Conservation (phyloP, 2,113 vertebrate genomes). For the Tychaedon coryphoeus region DNA sequence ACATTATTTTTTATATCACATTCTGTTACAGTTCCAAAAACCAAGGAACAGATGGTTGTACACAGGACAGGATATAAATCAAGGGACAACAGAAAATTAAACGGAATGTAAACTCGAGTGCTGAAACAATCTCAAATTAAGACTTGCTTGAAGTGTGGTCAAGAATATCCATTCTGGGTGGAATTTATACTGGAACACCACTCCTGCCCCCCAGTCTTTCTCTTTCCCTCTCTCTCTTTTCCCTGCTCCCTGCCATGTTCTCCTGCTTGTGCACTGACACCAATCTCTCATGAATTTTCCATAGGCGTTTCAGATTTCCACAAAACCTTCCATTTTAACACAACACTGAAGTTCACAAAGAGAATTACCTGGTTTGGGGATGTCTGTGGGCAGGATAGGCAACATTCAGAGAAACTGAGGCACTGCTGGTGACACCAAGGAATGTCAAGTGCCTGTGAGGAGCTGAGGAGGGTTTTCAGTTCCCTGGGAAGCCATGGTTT, state of each 20-base stretch:
- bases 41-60: neutral
- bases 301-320: neutral
- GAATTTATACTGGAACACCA: neutral
- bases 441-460: neutral
- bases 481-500: neutral
- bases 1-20: neutral
- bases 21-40: neutral
- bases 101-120: neutral
- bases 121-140: neutral
- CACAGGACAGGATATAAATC: neutral
- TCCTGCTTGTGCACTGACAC: neutral
- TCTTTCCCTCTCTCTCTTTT: neutral
- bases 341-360: neutral
- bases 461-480: neutral
- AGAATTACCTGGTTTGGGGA: neutral
- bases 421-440: neutral
- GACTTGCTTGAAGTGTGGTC: neutral
- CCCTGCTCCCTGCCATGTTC: neutral
- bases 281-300: neutral
- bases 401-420: neutral
- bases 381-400: neutral
- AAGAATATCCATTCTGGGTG: neutral
- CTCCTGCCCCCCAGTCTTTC: neutral
- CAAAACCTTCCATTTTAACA: neutral
- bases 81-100: neutral